phyloP scores from a whole-genome alignment of 2,797 vertebrate genomes.

The Mastacembelus armatus region DNA sequence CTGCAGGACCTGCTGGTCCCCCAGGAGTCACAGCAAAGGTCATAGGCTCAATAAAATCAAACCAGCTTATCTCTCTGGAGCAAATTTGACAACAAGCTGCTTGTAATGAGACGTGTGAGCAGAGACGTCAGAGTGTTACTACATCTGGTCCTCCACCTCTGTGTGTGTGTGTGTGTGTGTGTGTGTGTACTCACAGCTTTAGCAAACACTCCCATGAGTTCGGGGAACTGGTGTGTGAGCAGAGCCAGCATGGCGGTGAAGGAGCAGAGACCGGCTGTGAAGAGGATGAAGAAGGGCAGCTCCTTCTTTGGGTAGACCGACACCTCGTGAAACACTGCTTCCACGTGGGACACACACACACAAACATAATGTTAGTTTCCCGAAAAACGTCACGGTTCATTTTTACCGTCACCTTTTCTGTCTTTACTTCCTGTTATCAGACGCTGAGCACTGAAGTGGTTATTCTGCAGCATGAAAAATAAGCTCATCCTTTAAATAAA shows the following conservation, averaged over 20 bases:
- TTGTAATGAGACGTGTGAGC: not conserved
- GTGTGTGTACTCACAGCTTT: conserved; percentile 92
- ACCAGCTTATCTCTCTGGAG: not conserved
- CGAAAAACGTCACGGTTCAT: no score
- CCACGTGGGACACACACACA: conserved; percentile 57
- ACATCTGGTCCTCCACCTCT: conserved; percentile 12
- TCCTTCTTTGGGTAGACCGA: conserved; percentile 99
- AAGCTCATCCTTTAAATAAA: no score
- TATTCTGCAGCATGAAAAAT: no score
- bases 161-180: conserved; percentile 30
- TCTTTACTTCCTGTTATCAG: no score
- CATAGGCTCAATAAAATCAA: not conserved
- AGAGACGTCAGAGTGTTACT: not conserved
- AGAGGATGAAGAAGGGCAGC: conserved; percentile 99
- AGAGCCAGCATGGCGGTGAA: conserved; percentile 99
- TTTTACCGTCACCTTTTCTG: no score
- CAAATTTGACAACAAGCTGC: no score
- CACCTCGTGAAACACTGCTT: conserved; percentile 98
- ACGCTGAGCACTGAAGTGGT: no score
- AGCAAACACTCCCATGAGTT: conserved; percentile 99
- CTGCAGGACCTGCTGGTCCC: no score
- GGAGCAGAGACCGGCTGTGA: conserved; percentile 96
- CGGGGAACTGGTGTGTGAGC: conserved; percentile 98
- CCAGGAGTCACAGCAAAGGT: not conserved
- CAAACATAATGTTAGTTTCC: conserved; percentile 46